Conservation (phyloP, 53 echinoderm and acorn worm genomes). For the Astropecten irregularis region DNA sequence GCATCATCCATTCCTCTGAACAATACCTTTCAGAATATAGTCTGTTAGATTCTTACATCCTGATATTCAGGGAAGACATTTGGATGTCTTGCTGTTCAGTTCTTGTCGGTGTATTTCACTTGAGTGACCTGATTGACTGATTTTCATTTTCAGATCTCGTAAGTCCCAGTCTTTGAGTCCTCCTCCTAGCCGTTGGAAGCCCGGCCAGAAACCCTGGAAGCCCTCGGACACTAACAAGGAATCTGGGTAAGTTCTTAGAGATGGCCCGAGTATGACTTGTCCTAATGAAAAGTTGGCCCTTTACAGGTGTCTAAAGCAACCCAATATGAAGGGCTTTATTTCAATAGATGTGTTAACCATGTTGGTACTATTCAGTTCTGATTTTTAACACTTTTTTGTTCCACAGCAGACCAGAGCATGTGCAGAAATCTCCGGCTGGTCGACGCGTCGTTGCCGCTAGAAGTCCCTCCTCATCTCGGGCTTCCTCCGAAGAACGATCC, state of each 20-base stretch:
- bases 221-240: constrained; percentile 35
- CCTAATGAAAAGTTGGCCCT: no score
- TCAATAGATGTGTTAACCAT: no score
- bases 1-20: no score
- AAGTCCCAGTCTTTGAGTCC: constrained; percentile 63
- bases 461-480: constrained; percentile 10
- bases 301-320: no score
- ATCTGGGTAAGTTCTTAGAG: constrained; percentile 15
- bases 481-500: constrained; percentile 8
- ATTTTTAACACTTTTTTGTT: not conserved
- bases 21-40: no score
- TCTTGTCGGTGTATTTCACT: no score
- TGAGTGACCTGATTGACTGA: no score
- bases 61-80: no score
- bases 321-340: no score
- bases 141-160: constrained; percentile 21
- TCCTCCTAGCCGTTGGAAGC: constrained; percentile 94
- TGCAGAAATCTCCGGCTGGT: not conserved
- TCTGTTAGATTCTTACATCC: no score
- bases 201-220: constrained; percentile 87
- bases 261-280: no score
- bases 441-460: not conserved
- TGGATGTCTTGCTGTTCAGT: no score
- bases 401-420: not conserved
- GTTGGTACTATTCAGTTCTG: not conserved